Conservation (phyloP, 2,113 vertebrate genomes). For the Trogon surrucura region DNA sequence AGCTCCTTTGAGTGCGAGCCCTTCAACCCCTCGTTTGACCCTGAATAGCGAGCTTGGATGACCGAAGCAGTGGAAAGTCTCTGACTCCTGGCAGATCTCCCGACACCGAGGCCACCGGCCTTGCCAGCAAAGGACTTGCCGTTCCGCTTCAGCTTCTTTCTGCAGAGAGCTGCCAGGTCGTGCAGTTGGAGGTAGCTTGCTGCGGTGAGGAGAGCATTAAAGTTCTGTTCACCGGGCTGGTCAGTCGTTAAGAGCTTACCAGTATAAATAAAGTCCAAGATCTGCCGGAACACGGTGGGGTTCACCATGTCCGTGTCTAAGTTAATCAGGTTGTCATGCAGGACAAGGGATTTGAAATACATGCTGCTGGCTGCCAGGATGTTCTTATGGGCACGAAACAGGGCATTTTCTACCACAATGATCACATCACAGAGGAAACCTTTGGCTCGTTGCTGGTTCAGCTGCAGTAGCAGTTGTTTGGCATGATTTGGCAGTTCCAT, state of each 20-base stretch:
- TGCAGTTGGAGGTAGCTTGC: slow-evolving; percentile 99
- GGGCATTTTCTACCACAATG: slow-evolving; percentile 97
- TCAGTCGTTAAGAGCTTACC: slow-evolving; percentile 91
- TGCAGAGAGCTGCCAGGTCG: slow-evolving; percentile 93
- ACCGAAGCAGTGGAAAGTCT: slow-evolving; percentile 86
- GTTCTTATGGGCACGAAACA: slow-evolving; percentile 98
- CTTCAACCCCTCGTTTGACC: slow-evolving; percentile 84
- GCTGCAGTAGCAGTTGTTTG: slow-evolving; percentile 98
- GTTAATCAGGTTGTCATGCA: slow-evolving; percentile 99
- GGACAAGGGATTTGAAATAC: slow-evolving; percentile 97
- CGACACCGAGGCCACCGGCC: slow-evolving; percentile 79
- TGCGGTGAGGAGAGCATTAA: slow-evolving; percentile 93
- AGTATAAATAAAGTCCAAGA: slow-evolving; percentile 99
- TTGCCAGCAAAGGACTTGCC: slow-evolving; percentile 85
- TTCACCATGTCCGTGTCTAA: slow-evolving; percentile 99
- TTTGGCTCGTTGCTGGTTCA: slow-evolving; percentile 99
- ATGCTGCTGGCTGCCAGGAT: slow-evolving; percentile 98
- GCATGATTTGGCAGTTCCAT: slow-evolving; percentile 99
- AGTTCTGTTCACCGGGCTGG: slow-evolving; percentile 91
- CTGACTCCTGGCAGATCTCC: slow-evolving; percentile 87
- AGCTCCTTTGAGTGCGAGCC: slow-evolving; percentile 84
- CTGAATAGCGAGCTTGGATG: slow-evolving; percentile 87
- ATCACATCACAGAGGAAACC: slow-evolving; percentile 99
- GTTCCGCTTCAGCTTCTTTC: slow-evolving; percentile 91
- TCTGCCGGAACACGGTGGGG: slow-evolving; percentile 93